A percentile compares a stretch with the other conserved stretches of the same genome.
These are phyloP conservation scores for Pelecanoides urinatrix DNA, from an alignment of 2,113 vertebrate species.

Conservation along the genomic window DNA sequence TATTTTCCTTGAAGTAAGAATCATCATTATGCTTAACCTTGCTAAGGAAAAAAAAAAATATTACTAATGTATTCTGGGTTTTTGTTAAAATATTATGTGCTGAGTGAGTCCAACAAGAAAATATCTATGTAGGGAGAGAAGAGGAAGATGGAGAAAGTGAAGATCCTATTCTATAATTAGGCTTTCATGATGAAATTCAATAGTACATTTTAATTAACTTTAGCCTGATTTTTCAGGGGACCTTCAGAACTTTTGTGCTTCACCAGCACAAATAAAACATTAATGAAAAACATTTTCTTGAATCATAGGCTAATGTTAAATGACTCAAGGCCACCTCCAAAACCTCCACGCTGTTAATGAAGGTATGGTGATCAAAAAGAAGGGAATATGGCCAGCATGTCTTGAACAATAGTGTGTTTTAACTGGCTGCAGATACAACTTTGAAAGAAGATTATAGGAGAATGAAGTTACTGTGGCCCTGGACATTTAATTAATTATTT, in stretches of 20 bases:
- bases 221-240: neutral
- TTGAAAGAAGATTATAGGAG: neutral
- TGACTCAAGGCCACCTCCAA: neutral
- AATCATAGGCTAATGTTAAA: neutral
- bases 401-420: neutral
- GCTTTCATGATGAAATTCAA: neutral
- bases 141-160: neutral
- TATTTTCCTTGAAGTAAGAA: neutral
- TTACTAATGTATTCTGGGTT: neutral
- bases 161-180: neutral
- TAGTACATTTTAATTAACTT: neutral
- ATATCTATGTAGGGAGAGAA: neutral
- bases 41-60: neutral
- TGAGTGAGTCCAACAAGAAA: neutral
- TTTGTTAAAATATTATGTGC: neutral
- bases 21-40: neutral
- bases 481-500: neutral
- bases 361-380: neutral
- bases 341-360: neutral
- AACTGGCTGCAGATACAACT: neutral
- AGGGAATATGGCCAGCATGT: neutral
- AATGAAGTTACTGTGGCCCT: neutral
- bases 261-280: neutral
- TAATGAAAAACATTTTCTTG: neutral
- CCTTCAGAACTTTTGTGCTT: neutral